Percentiles rank a stretch among this genome's conserved stretches.
phyloP scores from a whole-genome alignment of 2,797 vertebrate genomes.

The Gallinago solitaria region DNA sequence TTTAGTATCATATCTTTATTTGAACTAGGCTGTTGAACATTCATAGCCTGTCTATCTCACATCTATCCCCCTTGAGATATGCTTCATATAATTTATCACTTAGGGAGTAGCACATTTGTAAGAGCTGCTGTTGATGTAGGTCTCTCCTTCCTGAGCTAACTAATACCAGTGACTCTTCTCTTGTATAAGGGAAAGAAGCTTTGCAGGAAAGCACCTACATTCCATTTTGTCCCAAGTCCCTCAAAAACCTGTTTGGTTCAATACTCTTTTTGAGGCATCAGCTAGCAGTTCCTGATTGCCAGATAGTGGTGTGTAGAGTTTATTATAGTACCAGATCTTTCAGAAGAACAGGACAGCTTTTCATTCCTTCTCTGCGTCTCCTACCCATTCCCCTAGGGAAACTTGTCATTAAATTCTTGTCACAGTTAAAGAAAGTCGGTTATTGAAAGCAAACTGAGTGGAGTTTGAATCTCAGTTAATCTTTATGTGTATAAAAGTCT shows the following conservation, averaged over 20 bases:
- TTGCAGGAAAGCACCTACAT: neutral
- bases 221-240: neutral
- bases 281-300: neutral
- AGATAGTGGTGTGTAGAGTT: neutral
- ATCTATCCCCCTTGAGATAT: conserved; percentile 42
- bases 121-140: neutral
- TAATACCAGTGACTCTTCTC: neutral
- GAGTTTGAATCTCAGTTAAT: neutral
- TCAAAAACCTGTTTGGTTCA: neutral
- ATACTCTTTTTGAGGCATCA: neutral
- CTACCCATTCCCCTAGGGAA: neutral
- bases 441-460: neutral
- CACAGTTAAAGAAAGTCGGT: neutral
- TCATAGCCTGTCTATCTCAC: conserved; percentile 23
- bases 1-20: conserved; percentile 34
- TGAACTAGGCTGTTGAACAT: conserved; percentile 42
- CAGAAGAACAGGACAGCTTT: neutral
- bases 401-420: neutral
- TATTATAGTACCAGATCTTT: neutral
- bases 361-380: neutral
- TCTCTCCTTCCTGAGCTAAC: neutral
- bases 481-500: neutral
- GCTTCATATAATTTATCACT: conserved; percentile 10
- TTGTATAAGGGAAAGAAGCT: neutral
- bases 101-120: neutral